Evolutionary conservation across 2,888 invertebrate species (phyloP).

Genomic region (Craniophora ligustri): DNA sequence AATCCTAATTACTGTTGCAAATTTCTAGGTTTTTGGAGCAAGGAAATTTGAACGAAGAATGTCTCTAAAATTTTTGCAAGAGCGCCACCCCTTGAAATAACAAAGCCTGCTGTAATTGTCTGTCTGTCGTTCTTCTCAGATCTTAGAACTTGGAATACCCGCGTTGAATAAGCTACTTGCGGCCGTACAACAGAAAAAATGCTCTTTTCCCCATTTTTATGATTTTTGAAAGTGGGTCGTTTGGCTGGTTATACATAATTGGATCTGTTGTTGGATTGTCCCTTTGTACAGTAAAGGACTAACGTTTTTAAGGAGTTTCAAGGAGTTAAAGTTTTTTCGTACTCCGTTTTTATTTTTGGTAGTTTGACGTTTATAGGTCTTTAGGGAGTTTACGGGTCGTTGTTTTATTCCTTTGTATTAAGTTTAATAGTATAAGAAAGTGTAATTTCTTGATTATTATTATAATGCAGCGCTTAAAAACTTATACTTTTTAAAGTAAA

Average conservation of each 20-base stretch:
- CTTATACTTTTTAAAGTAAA: too few species aligned
- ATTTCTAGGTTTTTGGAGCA: constrained; percentile 45
- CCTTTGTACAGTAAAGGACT: constrained; percentile 11
- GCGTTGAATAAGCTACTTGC: constrained; percentile 44
- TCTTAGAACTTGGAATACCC: constrained; percentile 41
- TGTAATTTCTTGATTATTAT: neutral
- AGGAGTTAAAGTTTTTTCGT: constrained; percentile 3
- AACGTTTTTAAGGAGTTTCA: constrained; percentile 8
- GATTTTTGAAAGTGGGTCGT: constrained; percentile 47
- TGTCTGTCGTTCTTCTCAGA: constrained; percentile 48
- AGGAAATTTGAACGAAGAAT: constrained; percentile 41
- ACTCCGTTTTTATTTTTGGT: constrained; percentile 4
- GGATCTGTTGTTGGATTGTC: constrained; percentile 36
- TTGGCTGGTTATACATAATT: constrained; percentile 47
- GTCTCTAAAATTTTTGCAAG: constrained; percentile 41
- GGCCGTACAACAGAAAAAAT: constrained; percentile 47
- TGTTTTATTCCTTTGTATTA: neutral
- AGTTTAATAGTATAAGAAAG: neutral
- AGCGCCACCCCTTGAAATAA: constrained; percentile 53
- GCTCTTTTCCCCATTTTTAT: constrained; percentile 48
- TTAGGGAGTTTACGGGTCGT: neutral
- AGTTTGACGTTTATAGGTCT: neutral
- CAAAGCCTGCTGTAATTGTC: constrained; percentile 59
- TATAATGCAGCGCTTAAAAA: too few species aligned
- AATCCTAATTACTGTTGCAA: constrained; percentile 46